These are phyloP conservation scores for Listronotus bonariensis DNA, from an alignment of 1,140 invertebrate genomes.

Conservation along the genomic window DNA sequence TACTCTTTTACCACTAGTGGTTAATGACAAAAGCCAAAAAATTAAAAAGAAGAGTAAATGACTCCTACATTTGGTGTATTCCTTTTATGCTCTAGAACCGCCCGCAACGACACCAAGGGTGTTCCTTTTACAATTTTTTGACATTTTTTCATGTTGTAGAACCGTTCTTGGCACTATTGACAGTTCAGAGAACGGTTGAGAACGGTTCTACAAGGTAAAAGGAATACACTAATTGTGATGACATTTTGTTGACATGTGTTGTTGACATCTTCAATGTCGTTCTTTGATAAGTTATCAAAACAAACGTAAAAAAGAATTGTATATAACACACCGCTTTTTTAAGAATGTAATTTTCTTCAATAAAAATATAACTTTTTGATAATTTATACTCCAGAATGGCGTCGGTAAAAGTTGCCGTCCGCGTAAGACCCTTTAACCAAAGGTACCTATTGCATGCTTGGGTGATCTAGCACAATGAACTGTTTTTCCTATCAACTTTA, in stretches of 20 bases:
- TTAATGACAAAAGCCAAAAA: no score
- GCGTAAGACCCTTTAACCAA: slow-evolving; percentile 81
- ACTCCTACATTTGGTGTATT: no score
- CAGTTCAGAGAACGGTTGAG: no score
- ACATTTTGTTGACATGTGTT: neutral
- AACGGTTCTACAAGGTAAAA: no score
- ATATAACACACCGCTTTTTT: neutral
- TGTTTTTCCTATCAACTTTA: slow-evolving; percentile 38
- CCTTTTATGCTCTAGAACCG: no score
- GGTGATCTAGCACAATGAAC: slow-evolving; percentile 48
- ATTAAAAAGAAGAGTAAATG: neutral
- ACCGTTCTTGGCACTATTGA: no score
- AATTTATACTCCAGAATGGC: slow-evolving; percentile 62
- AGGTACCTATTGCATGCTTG: slow-evolving; percentile 61
- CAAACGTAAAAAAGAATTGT: neutral
- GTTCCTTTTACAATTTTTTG: no score
- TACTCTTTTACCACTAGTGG: no score
- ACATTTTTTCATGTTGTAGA: no score
- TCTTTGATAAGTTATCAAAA: neutral
- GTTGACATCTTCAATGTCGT: neutral
- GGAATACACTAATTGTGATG: neutral
- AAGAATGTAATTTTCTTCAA: neutral
- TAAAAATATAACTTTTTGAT: neutral
- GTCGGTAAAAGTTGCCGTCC: slow-evolving; percentile 80
- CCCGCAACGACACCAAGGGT: no score